Base-by-base conservation (phyloP, 2,888 invertebrate species). In the Cistogaster globosa region DNA sequence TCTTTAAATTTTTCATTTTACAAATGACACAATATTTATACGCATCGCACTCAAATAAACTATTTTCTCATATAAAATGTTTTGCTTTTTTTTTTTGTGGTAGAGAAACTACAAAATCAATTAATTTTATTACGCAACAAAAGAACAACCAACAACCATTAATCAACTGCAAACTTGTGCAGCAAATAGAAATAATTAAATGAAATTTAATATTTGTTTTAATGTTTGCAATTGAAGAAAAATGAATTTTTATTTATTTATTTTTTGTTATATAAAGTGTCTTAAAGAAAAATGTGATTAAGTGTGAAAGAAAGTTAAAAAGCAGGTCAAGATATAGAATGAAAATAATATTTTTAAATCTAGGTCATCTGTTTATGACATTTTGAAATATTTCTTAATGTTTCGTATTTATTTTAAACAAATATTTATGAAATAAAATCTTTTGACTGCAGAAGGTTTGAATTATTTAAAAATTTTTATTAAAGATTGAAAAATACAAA, bases 111-210 rank as follows among this genome's bases (percentile, higher is more conserved):
- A 62, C 72, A 60, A 72, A 51, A 36, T 38, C 36, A 68, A 53
- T 68, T 55, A 38, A 68, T 68, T 12, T 36, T 51, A 22, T 5
- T 57, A 22, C 48, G 51, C 38, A 51, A 58, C 32, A 51, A 36
- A 51, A n/a, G 11, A 26, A 60, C 36, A 36, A 77, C 32, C 36
- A 36, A 77, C 32, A 22, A 22, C 51, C 36, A 76, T 77, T 67
- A 77, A 68, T 68, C 76, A 77, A 51, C 38, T 60, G 22, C 58
- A 38, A 63, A 74, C 38, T 74, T 51, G 48, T 48, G 9, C n/a
- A 72, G 60, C 36, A 60, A 71, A 60, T 51, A 62, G 22, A 74
- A 74, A 60, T 72, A 22, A 51, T 72, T 60, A 36, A 60, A 72
- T 60, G 48, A 16, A 45, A 72, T 72, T 51, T 51, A 14, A 36